Percentiles rank a stretch among this genome's conserved stretches.
Evolutionary conservation across 37 sponge, comb jelly and placozoan species (phyloP).

Genomic region (Axinella damicornis): DNA sequence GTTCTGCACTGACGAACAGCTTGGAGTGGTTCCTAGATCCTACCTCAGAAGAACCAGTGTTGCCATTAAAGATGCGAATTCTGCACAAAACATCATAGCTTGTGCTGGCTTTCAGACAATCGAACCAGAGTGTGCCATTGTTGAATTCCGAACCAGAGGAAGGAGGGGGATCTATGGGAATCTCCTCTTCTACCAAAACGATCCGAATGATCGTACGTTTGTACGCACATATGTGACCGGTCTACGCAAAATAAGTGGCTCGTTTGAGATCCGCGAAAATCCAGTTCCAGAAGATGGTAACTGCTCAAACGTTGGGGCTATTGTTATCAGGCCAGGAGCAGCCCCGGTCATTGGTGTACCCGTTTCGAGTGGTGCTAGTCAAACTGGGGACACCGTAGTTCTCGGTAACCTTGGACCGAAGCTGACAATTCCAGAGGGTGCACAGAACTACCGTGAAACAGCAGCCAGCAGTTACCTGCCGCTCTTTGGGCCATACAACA

Average conservation of each 20-base stretch:
- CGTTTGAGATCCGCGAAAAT: background rate
- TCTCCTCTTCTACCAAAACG: constrained; percentile 51
- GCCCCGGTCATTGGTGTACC: background rate
- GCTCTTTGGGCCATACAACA: constrained; percentile 58
- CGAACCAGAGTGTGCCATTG: constrained; percentile 13
- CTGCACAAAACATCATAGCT: constrained; percentile 7
- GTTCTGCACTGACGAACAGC: constrained; percentile 61
- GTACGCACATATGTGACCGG: constrained; percentile 15
- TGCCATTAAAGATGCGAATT: constrained; percentile 9
- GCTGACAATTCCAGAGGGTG: background rate
- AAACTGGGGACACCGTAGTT: constrained; percentile 30
- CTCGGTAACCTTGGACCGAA: constrained; percentile 35
- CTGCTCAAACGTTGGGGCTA: background rate
- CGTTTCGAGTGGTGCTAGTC: background rate
- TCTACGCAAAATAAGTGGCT: background rate
- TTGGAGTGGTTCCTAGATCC: constrained; percentile 23
- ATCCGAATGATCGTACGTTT: constrained; percentile 48
- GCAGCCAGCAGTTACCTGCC: constrained; percentile 31
- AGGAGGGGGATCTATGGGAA: constrained; percentile 13
- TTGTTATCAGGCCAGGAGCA: background rate
- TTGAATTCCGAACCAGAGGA: background rate
- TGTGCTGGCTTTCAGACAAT: constrained; percentile 26
- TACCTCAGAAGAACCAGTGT: background rate
- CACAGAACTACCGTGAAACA: background rate
- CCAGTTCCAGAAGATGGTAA: too few relatives aligned